phyloP scores from a whole-genome alignment of 1,140 invertebrate genomes.

The Ips nitidus region DNA sequence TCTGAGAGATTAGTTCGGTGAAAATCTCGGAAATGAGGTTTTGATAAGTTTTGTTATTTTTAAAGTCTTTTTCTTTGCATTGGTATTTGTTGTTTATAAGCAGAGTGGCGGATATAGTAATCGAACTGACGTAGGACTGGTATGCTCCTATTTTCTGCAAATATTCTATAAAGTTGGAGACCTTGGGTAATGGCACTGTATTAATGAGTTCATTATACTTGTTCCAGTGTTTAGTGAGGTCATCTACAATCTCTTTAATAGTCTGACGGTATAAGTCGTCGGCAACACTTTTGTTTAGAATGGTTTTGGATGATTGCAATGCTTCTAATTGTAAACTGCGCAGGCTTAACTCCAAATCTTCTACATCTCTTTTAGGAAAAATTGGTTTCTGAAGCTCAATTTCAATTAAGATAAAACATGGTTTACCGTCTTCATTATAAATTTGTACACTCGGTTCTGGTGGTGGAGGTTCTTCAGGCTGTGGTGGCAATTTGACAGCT shows the following conservation, averaged over 20 bases:
- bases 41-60: slow-evolving; percentile 34
- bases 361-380: slow-evolving; percentile 30
- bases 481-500: slow-evolving; percentile 16
- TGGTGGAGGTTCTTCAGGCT: slow-evolving; percentile 27
- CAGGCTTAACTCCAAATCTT: slow-evolving; percentile 38
- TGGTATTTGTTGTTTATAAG: slow-evolving; percentile 38
- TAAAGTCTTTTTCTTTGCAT: slow-evolving; percentile 20
- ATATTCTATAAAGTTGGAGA: slow-evolving; percentile 41
- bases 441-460: slow-evolving; percentile 42
- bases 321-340: slow-evolving; percentile 5
- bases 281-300: slow-evolving; percentile 29
- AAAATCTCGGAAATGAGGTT: slow-evolving; percentile 41
- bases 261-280: slow-evolving; percentile 32
- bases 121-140: slow-evolving; percentile 38
- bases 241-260: slow-evolving; percentile 24
- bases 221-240: slow-evolving; percentile 34
- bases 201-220: slow-evolving; percentile 20
- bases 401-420: slow-evolving; percentile 44
- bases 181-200: slow-evolving; percentile 4
- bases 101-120: slow-evolving; percentile 36
- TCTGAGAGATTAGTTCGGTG: slow-evolving; percentile 37
- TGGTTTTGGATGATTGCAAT: slow-evolving; percentile 19
- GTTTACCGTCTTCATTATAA: slow-evolving; percentile 42
- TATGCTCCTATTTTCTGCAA: slow-evolving; percentile 39
- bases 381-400: slow-evolving; percentile 43